Evolutionary conservation across 2,113 vertebrate species (phyloP).

Genomic region (Apaloderma vittatum): DNA sequence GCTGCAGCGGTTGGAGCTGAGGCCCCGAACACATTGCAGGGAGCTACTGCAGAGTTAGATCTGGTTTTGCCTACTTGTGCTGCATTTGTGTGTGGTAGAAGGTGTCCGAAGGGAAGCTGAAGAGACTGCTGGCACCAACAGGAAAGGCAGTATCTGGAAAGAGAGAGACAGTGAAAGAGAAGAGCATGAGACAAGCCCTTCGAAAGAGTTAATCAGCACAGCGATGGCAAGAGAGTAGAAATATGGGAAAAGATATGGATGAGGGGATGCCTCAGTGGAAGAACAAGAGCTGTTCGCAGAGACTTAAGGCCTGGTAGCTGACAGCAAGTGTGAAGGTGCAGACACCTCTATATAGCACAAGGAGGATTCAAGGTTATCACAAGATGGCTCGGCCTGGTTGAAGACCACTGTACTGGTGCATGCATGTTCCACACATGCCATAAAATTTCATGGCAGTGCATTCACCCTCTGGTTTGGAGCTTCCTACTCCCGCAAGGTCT

Average conservation of each 20-base stretch:
- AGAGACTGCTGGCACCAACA: background rate
- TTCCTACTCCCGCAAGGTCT: background rate
- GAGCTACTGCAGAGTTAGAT: background rate
- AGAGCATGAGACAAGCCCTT: background rate
- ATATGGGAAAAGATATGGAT: background rate
- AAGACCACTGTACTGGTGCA: background rate
- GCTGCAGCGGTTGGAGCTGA: background rate
- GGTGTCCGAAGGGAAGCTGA: background rate
- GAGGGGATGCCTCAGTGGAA: background rate
- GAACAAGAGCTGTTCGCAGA: background rate
- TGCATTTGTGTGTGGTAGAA: background rate
- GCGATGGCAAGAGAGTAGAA: background rate
- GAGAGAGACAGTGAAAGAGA: background rate
- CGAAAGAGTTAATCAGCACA: background rate
- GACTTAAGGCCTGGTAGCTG: background rate
- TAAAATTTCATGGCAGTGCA: background rate
- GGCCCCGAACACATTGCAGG: rapidly evolving
- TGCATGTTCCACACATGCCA: background rate
- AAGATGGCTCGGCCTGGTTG: background rate
- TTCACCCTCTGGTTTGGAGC: background rate
- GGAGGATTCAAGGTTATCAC: background rate
- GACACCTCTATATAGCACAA: background rate
- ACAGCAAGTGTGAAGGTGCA: background rate
- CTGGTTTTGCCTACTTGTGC: background rate
- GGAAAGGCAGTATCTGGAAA: background rate